A percentile compares a stretch with the other conserved stretches of the same genome.
These are phyloP conservation scores for Chironomus tepperi DNA, from an alignment of 1,140 invertebrate genomes.

Conservation along the genomic window DNA sequence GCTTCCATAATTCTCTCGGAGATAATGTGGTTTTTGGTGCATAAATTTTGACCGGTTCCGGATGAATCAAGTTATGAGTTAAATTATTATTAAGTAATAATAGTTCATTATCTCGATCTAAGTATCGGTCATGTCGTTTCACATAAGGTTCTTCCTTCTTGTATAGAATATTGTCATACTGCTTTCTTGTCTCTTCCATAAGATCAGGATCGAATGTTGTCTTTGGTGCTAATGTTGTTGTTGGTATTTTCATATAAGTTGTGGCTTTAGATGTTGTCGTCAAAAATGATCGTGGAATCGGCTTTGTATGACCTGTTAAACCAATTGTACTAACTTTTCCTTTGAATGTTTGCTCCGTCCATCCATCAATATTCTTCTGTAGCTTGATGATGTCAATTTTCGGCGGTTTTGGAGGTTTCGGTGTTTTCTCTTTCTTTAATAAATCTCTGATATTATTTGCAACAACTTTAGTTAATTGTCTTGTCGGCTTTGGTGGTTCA, in stretches of 20 bases:
- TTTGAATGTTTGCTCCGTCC: conserved; percentile 69
- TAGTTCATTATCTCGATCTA: conserved; percentile 20
- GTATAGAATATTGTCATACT: conserved; percentile 26
- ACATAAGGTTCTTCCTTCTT: conserved; percentile 28
- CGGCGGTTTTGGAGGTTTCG: conserved; percentile 44
- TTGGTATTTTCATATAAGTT: conserved; percentile 29
- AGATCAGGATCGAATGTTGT: conserved; percentile 21
- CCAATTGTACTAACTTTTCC: conserved; percentile 46
- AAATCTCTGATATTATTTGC: conserved; percentile 35
- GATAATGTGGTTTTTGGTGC: conserved; percentile 32
- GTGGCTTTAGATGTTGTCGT: conserved; percentile 47
- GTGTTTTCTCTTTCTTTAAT: conserved; percentile 33
- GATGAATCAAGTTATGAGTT: conserved; percentile 25
- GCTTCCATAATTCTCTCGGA: conserved; percentile 49
- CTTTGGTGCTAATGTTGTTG: conserved; percentile 25
- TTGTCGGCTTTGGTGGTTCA: conserved; percentile 31
- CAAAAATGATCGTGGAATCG: conserved; percentile 68
- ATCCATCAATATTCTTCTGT: conserved; percentile 74
- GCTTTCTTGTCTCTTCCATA: conserved; percentile 26
- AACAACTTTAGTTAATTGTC: conserved; percentile 38
- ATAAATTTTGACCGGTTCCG: conserved; percentile 26
- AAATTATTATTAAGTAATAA: conserved; percentile 26
- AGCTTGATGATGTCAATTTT: conserved; percentile 60
- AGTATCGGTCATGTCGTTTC: conserved; percentile 26
- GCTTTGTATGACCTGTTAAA: conserved; percentile 53